Percentiles rank a stretch among this genome's conserved stretches.
phyloP scores from a whole-genome alignment of 2,888 invertebrate genomes.

The Melinaea marsaeus region DNA sequence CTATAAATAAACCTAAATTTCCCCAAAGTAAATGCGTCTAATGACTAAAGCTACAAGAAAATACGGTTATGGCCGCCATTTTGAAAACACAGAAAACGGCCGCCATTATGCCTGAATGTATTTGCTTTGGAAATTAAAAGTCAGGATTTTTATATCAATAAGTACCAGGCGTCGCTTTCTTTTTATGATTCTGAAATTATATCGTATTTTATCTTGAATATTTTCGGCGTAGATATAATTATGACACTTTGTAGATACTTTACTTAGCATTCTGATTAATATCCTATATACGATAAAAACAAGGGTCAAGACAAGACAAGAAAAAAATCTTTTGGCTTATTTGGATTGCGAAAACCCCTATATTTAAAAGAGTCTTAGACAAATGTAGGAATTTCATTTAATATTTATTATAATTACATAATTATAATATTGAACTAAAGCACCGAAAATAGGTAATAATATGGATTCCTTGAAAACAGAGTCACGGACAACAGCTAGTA shows the following conservation, averaged over 20 bases:
- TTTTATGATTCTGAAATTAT: conserved; percentile 7
- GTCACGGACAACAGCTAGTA: no score
- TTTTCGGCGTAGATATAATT: not conserved
- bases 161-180: conserved; percentile 14
- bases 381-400: no score
- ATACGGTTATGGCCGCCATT: conserved; percentile 47
- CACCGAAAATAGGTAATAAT: no score
- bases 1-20: conserved; percentile 30
- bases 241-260: not conserved
- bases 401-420: no score
- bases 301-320: no score
- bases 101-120: conserved; percentile 38
- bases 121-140: conserved; percentile 39
- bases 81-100: conserved; percentile 44
- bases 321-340: no score
- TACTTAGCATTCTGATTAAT: no score
- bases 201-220: not conserved
- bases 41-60: conserved; percentile 41
- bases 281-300: no score
- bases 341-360: no score
- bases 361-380: no score
- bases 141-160: conserved; percentile 26
- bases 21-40: conserved; percentile 41
- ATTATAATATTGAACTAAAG: no score
- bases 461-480: no score